Percentiles rank a stretch among this genome's conserved stretches.
Evolutionary conservation across 1,140 invertebrate genomes (phyloP).

Genomic region (Trichoplusia ni): DNA sequence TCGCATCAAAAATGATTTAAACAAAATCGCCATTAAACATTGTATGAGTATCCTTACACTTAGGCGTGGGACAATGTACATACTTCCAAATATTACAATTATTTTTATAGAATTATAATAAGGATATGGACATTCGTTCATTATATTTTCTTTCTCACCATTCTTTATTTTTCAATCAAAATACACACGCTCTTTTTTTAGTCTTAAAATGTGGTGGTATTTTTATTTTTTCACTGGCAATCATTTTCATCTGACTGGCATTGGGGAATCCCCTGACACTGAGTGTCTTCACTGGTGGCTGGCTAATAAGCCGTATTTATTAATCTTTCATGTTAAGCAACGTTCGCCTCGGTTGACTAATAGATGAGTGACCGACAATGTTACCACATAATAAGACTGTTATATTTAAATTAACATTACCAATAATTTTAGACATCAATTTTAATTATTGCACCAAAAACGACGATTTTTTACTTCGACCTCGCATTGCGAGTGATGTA

Average conservation of each 20-base stretch:
- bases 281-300: too few species aligned
- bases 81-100: constrained; percentile 22
- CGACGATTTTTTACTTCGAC: constrained; percentile 1
- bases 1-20: too few species aligned
- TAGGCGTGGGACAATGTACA: too few species aligned
- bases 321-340: too few species aligned
- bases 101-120: constrained; percentile 32
- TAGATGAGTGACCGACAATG: too few species aligned
- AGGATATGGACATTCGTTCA: constrained; percentile 47
- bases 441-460: constrained; percentile 27
- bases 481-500: constrained; percentile 15
- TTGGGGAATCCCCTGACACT: too few species aligned
- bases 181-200: background rate
- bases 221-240: background rate
- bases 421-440: constrained; percentile 27
- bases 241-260: background rate
- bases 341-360: too few species aligned
- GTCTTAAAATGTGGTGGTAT: background rate
- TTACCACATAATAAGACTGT: background rate
- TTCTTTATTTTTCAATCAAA: constrained; percentile 7
- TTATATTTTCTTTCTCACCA: background rate
- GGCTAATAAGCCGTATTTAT: too few species aligned
- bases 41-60: too few species aligned
- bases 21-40: too few species aligned
- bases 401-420: constrained; percentile 5